phyloP scores from a whole-genome alignment of 2,888 invertebrate genomes.

The Deilephila porcellus region DNA sequence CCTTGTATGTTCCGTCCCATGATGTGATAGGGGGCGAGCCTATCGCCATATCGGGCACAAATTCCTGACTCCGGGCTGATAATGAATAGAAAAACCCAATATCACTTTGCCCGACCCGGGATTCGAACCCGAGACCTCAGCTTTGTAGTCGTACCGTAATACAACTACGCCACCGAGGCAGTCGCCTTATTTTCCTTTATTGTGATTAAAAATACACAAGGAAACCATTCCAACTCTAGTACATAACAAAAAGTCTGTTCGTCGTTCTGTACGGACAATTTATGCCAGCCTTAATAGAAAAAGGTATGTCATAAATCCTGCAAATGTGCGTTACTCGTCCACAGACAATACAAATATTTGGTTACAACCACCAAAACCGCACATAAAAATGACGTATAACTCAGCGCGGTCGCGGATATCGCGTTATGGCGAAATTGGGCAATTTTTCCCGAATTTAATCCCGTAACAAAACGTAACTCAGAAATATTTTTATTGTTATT shows the following conservation, averaged over 20 bases:
- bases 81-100: no score
- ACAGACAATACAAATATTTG: conserved; percentile 78
- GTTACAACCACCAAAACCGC: conserved; percentile 58
- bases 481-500: conserved; percentile 34
- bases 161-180: no score
- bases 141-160: no score
- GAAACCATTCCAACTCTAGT: conserved; percentile 28
- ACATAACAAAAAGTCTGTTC: conserved; percentile 37
- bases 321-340: conserved; percentile 63
- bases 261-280: conserved; percentile 43
- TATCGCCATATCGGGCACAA: no score
- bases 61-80: no score
- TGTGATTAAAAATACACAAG: conserved; percentile 7
- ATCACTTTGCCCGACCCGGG: no score
- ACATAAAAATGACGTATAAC: conserved; percentile 75
- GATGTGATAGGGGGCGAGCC: no score
- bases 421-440: conserved; percentile 57
- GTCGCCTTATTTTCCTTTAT: no score
- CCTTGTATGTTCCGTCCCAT: no score
- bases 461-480: conserved; percentile 34
- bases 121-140: no score
- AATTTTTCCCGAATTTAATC: conserved; percentile 66
- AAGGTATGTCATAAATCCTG: conserved; percentile 61
- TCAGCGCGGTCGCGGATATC: conserved; percentile 44
- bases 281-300: conserved; percentile 59